Conservation (phyloP, 1,140 invertebrate species). For the Drosophila triauraria region DNA sequence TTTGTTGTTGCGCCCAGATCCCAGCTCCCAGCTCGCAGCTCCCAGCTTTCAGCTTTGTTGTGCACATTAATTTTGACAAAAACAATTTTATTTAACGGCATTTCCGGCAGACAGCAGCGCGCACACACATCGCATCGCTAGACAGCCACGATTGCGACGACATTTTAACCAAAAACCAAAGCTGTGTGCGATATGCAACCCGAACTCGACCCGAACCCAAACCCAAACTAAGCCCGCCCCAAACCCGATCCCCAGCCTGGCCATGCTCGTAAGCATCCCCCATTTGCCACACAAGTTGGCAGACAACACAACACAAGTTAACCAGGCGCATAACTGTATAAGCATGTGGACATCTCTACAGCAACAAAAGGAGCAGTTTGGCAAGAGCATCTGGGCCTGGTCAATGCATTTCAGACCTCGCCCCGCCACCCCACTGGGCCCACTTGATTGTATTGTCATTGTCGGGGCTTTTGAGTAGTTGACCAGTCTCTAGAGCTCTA, state of each 20-base stretch:
- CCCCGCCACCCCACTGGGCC: conserved; percentile 4
- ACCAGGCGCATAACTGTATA: conserved; percentile 76
- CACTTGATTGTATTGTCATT: conserved; percentile 75
- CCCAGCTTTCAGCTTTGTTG: conserved; percentile 34
- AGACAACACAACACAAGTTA: conserved; percentile 61
- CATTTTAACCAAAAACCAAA: conserved; percentile 58
- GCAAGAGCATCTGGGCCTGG: conserved; percentile 51
- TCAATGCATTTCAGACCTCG: conserved; percentile 24
- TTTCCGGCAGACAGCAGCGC: conserved; percentile 59
- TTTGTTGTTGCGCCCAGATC: conserved; percentile 19
- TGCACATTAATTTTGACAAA: conserved; percentile 78
- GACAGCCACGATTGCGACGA: conserved; percentile 32
- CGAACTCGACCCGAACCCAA: conserved; percentile 2
- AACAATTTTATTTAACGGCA: conserved; percentile 78
- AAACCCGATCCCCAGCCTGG: neutral
- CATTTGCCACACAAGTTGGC: conserved; percentile 33
- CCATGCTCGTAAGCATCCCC: conserved; percentile 10
- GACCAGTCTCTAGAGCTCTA: neutral
- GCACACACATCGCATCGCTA: conserved; percentile 37
- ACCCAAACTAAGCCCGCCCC: neutral
- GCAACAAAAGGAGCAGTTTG: conserved; percentile 31
- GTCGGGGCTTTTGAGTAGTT: conserved; percentile 34
- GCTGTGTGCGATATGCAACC: conserved; percentile 18
- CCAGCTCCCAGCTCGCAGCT: neutral
- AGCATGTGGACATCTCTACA: conserved; percentile 56